A percentile compares a stretch with the other conserved stretches of the same genome.
These are phyloP conservation scores for Sceloporus undulatus DNA, from an alignment of 2,113 vertebrate genomes.

Conservation along the genomic window DNA sequence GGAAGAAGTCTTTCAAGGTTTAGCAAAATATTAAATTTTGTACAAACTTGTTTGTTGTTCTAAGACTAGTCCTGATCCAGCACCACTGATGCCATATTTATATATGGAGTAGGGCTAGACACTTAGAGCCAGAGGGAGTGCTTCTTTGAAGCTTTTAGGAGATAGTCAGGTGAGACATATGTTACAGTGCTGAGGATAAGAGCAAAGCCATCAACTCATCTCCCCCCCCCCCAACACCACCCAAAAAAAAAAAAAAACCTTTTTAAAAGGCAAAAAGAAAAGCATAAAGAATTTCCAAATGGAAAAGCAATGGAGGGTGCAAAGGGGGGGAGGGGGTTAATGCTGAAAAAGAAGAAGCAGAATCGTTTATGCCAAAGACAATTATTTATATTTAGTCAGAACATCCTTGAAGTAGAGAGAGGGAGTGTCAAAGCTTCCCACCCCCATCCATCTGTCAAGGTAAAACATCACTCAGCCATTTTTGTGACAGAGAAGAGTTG, in stretches of 20 bases:
- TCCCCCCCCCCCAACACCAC: no score
- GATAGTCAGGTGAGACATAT: background rate
- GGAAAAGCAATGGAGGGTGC: background rate
- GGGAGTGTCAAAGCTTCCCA: background rate
- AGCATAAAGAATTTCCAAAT: background rate
- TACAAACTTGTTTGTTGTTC: background rate
- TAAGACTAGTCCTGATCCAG: background rate
- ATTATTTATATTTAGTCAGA: background rate
- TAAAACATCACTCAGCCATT: slow-evolving; percentile 50
- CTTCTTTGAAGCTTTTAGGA: background rate
- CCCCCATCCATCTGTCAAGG: slow-evolving; percentile 50
- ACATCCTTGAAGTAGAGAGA: slow-evolving; percentile 19
- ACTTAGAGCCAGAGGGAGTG: background rate
- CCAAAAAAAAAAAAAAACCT: background rate
- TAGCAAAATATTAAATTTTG: background rate
- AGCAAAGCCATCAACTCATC: background rate
- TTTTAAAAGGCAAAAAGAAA: background rate
- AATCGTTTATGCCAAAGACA: slow-evolving; percentile 12
- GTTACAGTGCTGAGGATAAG: background rate
- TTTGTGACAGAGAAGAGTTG: slow-evolving; percentile 45
- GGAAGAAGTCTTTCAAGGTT: background rate
- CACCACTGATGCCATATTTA: background rate
- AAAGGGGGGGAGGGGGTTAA: no score
- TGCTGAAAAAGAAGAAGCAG: background rate
- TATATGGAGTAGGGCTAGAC: background rate